Base-by-base conservation (phyloP, 2,113 vertebrate species). In the Perca fluviatilis region DNA sequence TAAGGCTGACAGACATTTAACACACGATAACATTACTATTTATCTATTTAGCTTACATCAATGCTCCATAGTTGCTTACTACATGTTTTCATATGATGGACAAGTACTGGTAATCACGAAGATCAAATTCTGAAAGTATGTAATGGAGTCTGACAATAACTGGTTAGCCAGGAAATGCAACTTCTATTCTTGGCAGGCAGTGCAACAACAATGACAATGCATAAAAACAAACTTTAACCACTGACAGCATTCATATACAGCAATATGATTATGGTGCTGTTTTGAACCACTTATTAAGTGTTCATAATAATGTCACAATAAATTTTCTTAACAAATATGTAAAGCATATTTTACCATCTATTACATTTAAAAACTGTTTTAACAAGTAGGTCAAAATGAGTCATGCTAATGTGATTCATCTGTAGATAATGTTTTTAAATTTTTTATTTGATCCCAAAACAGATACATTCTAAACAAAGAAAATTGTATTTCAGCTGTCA, bases 151-250 rank as follows among this genome's bases (percentile, higher is more conserved):
- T 10, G 51, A 23, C 11, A 54, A 60, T 36, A 74, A 86, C 70
- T 61, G 53, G 82, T 77, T 73, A 43, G 12, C 13, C 86, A 61
- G 43, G 83, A 79, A 73, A 77, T 63, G 12, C 11, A 25, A 30
- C 1, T 19, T 56, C 1, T 56, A 49, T 4, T 47, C 30, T 72
- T 50, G 19, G 53, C 49, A 54, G 71, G 53, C 49, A 54, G 71
- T 1, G 1, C 40, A 49, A 62, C 21, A 62, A 57, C 25, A 9
- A 51, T 40, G 21, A 9, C 10, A 11, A n/a, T n/a, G 6, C 13
- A 3, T 25, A 12, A n/a, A 7, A 73, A 27, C 14, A 50, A 21
- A 33, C 36, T 5, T 12, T 30, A 50, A 30, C n/a, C 30, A 27
- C 13, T 3, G 16, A 6, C 30, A 58, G n/a, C 13, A 49, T 49